Percentiles rank a stretch among this genome's conserved stretches.
These are phyloP conservation scores for Carabus problematicus DNA, from an alignment of 2,888 invertebrate species.

Conservation along the genomic window DNA sequence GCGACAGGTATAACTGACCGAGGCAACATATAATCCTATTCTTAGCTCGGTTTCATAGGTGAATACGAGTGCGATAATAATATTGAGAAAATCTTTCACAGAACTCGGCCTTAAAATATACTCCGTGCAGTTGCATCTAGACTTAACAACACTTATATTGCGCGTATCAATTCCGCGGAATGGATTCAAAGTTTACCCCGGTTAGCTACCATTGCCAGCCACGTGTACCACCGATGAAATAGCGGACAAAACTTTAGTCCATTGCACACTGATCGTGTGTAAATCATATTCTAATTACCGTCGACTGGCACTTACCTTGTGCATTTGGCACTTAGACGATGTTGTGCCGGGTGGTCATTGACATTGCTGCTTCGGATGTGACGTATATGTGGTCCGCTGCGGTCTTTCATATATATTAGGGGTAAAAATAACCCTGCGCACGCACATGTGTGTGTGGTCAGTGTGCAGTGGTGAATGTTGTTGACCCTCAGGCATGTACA, in stretches of 20 bases:
- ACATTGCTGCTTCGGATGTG: conserved; percentile 31
- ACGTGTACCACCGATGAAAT: too few relatives aligned
- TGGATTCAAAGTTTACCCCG: too few relatives aligned
- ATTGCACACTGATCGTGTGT: background rate
- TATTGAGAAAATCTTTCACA: too few relatives aligned
- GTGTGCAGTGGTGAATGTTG: conserved; percentile 55
- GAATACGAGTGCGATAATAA: too few relatives aligned
- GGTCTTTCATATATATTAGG: conserved; percentile 40
- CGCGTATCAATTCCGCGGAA: too few relatives aligned
- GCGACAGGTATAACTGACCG: conserved; percentile 35
- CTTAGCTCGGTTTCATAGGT: background rate
- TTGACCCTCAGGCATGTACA: conserved; percentile 51
- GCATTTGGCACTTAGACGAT: conserved; percentile 20
- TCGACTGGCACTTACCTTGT: conserved; percentile 11
- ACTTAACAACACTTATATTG: too few relatives aligned
- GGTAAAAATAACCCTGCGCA: conserved; percentile 55
- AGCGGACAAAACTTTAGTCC: too few relatives aligned
- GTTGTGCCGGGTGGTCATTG: conserved; percentile 23
- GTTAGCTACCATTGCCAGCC: too few relatives aligned
- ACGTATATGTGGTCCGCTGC: conserved; percentile 50
- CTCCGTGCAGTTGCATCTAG: too few relatives aligned
- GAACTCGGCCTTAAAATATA: too few relatives aligned
- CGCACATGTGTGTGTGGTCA: conserved; percentile 53
- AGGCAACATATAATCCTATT: conserved; percentile 24
- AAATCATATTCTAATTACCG: conserved; percentile 33